Conservation (phyloP, 2,113 vertebrate genomes). For the Gambusia affinis region DNA sequence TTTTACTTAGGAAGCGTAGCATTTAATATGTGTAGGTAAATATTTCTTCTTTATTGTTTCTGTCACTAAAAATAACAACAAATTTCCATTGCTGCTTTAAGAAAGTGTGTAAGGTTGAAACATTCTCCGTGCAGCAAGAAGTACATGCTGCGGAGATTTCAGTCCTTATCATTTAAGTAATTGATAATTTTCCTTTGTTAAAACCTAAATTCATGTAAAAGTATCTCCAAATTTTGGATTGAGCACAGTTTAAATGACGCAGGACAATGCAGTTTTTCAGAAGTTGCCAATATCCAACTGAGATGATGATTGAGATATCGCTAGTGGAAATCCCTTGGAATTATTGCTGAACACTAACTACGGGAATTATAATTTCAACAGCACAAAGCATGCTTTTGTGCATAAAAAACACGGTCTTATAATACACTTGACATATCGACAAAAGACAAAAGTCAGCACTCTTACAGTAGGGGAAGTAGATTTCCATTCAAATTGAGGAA, state of each 20-base stretch:
- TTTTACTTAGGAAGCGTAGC: no score
- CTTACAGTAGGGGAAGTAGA: slow-evolving; percentile 35
- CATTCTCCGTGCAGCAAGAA: slow-evolving; percentile 1
- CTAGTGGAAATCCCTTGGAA: slow-evolving; percentile 36
- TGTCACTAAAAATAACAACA: background rate
- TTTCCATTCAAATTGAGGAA: slow-evolving; percentile 42
- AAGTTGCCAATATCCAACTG: slow-evolving; percentile 56
- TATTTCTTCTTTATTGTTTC: background rate
- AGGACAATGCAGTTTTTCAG: slow-evolving; percentile 37
- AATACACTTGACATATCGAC: slow-evolving; percentile 68
- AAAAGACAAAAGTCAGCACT: slow-evolving; percentile 66
- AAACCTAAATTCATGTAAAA: slow-evolving; percentile 22
- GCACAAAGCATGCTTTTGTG: slow-evolving; percentile 68
- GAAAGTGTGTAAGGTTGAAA: slow-evolving; percentile 3
- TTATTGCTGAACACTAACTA: slow-evolving; percentile 59
- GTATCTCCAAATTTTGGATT: slow-evolving; percentile 31
- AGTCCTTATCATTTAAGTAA: slow-evolving; percentile 22
- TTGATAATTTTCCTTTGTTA: slow-evolving; percentile 37
- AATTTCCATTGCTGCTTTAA: background rate
- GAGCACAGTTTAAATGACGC: slow-evolving; percentile 35
- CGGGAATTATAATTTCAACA: slow-evolving; percentile 50
- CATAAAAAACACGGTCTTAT: slow-evolving; percentile 46
- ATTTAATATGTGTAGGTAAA: no score
- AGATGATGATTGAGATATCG: slow-evolving; percentile 62
- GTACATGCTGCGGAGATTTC: slow-evolving; percentile 40